These are phyloP conservation scores for Carettochelys insculpta DNA, from an alignment of 2,113 vertebrate genomes.

Conservation along the genomic window DNA sequence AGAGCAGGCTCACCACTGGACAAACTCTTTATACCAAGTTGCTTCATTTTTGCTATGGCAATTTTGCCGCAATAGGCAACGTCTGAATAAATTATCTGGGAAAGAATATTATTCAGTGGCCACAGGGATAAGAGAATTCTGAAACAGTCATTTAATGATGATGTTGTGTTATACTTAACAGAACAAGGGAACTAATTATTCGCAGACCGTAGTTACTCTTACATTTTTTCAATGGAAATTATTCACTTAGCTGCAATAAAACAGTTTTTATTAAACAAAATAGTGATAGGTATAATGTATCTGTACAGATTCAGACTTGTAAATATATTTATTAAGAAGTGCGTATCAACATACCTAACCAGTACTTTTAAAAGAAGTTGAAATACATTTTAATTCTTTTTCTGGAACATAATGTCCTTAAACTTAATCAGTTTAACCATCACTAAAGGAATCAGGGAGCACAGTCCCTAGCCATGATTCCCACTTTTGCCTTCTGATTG, in stretches of 20 bases:
- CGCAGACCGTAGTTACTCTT: not conserved
- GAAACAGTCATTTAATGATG: not conserved
- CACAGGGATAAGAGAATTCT: not conserved
- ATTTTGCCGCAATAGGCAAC: not conserved
- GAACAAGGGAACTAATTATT: not conserved
- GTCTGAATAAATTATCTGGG: not conserved
- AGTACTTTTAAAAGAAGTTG: not conserved
- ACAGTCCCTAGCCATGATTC: not conserved
- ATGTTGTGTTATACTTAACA: not conserved
- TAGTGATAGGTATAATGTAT: not conserved
- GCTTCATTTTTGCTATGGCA: not conserved
- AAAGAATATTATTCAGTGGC: not conserved
- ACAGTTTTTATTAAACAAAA: not conserved
- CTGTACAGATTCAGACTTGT: not conserved
- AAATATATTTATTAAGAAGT: not conserved
- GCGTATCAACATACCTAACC: not conserved
- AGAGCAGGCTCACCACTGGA: not conserved
- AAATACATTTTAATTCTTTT: not conserved
- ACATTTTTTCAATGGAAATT: not conserved
- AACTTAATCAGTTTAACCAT: no score
- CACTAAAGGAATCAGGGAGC: not conserved
- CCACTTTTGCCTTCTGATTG: not conserved
- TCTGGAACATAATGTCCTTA: not conserved
- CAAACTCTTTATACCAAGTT: not conserved
- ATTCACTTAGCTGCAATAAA: not conserved